Evolutionary conservation across 2,888 invertebrate species (phyloP).

Genomic region (Drosophila austrosaltans): DNA sequence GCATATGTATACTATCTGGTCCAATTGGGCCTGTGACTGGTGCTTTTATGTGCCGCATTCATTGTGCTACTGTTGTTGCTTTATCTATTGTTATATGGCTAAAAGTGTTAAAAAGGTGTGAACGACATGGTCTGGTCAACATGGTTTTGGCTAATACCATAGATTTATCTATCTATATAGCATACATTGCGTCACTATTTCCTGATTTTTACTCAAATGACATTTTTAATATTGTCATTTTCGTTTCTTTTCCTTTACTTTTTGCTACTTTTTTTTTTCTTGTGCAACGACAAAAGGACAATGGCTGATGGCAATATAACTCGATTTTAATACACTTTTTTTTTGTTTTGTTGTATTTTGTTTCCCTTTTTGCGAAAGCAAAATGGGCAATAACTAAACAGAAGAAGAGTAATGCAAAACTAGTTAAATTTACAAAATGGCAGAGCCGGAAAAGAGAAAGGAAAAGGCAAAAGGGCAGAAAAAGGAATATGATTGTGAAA

Average conservation of each 20-base stretch:
- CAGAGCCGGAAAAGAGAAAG: slow-evolving; percentile 13
- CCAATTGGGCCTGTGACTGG: slow-evolving; percentile 54
- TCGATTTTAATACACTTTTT: slow-evolving; percentile 17
- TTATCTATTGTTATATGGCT: slow-evolving; percentile 37
- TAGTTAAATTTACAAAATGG: slow-evolving; percentile 28
- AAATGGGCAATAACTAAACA: slow-evolving; percentile 51
- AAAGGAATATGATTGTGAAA: neutral
- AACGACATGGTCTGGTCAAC: slow-evolving; percentile 11
- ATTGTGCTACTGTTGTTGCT: slow-evolving; percentile 51
- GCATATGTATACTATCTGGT: slow-evolving; percentile 30
- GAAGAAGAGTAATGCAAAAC: slow-evolving; percentile 35
- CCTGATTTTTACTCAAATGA: slow-evolving; percentile 24
- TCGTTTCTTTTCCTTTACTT: slow-evolving; percentile 19
- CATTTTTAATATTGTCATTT: slow-evolving; percentile 38
- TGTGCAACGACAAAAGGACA: slow-evolving; percentile 19
- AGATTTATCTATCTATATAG: neutral
- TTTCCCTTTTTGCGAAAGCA: slow-evolving; percentile 13
- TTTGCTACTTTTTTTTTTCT: slow-evolving; percentile 1
- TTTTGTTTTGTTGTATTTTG: neutral
- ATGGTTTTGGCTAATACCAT: slow-evolving; percentile 1
- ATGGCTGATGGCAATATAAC: slow-evolving; percentile 18
- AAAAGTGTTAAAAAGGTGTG: slow-evolving; percentile 34
- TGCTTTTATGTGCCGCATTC: slow-evolving; percentile 37
- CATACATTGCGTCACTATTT: neutral
- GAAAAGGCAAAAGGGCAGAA: neutral